Evolutionary conservation across 2,113 vertebrate species (phyloP).

Genomic region (Actinemys pallida): DNA sequence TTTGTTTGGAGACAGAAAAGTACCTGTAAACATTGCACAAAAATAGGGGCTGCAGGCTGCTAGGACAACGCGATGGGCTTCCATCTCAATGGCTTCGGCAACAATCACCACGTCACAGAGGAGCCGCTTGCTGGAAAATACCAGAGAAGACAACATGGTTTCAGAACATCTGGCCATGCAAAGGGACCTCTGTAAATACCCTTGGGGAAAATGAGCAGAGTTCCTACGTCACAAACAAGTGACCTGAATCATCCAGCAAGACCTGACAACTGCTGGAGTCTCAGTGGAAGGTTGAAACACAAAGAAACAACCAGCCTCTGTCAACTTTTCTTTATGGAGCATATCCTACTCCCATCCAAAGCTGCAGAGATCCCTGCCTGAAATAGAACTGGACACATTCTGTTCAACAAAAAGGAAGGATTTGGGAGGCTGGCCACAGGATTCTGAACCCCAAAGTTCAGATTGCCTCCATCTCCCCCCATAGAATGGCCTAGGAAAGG

Average conservation of each 20-base stretch:
- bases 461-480: neutral
- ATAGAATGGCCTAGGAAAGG: neutral
- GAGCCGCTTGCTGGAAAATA: slow-evolving; percentile 88
- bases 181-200: neutral
- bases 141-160: slow-evolving; percentile 52
- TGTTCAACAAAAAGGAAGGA: neutral
- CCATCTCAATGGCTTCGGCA: slow-evolving; percentile 90
- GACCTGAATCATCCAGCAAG: neutral
- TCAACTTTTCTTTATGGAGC: neutral
- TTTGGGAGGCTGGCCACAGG: neutral
- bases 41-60: slow-evolving; percentile 97
- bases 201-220: neutral
- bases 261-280: neutral
- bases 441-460: accelerated
- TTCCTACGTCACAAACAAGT: neutral
- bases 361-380: neutral
- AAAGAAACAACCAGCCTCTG: neutral
- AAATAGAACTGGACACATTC: neutral
- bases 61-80: slow-evolving; percentile 93
- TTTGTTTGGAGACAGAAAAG: neutral
- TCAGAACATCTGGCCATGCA: neutral
- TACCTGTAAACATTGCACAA: slow-evolving; percentile 99
- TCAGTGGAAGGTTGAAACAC: neutral
- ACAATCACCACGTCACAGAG: slow-evolving; percentile 96
- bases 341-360: neutral